Base-by-base conservation (phyloP, 2,113 vertebrate species). In the Nesoenas mayeri region DNA sequence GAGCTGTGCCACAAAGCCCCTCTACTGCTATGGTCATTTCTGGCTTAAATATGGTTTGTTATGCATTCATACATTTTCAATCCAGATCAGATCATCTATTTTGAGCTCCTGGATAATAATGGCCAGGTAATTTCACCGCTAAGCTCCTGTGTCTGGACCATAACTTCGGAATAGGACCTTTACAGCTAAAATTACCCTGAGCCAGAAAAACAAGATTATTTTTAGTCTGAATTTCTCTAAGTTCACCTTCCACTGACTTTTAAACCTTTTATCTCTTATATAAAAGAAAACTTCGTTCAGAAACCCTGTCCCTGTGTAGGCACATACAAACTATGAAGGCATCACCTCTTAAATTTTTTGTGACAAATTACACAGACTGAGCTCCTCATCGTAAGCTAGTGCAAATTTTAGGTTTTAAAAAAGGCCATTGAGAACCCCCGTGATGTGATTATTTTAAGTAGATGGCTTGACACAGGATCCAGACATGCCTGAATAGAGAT, bases 211-310 rank as follows among this genome's bases (percentile, higher is more conserved):
- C 0, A 48, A 34, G 31, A 65, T 22, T 65, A 56, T 50, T 91
- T 84, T 67, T 47, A 91, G 21, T 20, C 53, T 50, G 69, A 71
- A 77, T 84, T 88, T 83, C 65, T 84, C 69, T 84, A 50, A 56
- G 60, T 74, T 93, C 50, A 75, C 38, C n/a, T 83, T 89, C 15
- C 28, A 54, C 56, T 64, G 25, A 69, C 44, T 81, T 69, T 47
- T 70, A 40, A 66, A 44, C 38, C 69, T 96, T 95, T 93, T 58
- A 93, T 91, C 85, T 81, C 15, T 60, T 32, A 92, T 72, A 94
- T 72, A 56, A 94, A 95, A 92, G 79, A 54, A 71, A 83, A 66
- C 24, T 74, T 73, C 69, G 21, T 6, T 79, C 75, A 83, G 48
- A 90, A 83, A 67, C 34, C 24, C 75, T 44, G 18, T 87, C 61